Percentiles rank a stretch among this genome's conserved stretches.
Evolutionary conservation across 2,113 vertebrate species (phyloP).

Genomic region (Pantherophis guttatus): DNA sequence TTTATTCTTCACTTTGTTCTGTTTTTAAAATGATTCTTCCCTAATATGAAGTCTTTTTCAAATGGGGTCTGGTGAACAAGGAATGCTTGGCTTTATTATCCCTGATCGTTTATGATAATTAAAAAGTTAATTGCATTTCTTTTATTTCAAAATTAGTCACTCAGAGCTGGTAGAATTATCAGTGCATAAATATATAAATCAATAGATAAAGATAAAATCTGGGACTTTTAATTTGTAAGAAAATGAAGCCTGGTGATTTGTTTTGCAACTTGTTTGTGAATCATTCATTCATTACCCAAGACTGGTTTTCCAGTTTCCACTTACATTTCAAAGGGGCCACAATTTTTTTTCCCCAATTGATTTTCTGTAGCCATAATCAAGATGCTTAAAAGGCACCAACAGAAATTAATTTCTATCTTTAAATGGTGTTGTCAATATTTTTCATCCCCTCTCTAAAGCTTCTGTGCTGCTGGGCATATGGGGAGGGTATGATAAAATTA

Average conservation of each 20-base stretch:
- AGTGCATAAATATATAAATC: neutral
- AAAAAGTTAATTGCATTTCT: neutral
- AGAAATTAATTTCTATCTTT: neutral
- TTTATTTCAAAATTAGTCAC: neutral
- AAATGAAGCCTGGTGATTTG: neutral
- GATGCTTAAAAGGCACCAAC: neutral
- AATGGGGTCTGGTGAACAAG: fast-evolving
- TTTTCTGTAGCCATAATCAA: neutral
- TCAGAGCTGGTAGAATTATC: neutral
- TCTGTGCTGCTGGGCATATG: neutral
- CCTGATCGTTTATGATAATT: neutral
- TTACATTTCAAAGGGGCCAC: neutral
- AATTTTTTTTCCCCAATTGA: neutral
- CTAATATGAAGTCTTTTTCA: neutral
- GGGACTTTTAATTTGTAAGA: neutral
- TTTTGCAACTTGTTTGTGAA: neutral
- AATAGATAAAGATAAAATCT: neutral
- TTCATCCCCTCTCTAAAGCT: neutral
- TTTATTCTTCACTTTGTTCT: neutral
- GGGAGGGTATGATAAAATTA: neutral
- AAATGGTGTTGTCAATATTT: neutral
- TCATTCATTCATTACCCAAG: neutral
- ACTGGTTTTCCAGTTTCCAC: neutral
- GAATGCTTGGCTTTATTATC: neutral
- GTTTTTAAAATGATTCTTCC: neutral